Conservation (phyloP, 2,888 invertebrate genomes). For the Dolomedes plantarius region DNA sequence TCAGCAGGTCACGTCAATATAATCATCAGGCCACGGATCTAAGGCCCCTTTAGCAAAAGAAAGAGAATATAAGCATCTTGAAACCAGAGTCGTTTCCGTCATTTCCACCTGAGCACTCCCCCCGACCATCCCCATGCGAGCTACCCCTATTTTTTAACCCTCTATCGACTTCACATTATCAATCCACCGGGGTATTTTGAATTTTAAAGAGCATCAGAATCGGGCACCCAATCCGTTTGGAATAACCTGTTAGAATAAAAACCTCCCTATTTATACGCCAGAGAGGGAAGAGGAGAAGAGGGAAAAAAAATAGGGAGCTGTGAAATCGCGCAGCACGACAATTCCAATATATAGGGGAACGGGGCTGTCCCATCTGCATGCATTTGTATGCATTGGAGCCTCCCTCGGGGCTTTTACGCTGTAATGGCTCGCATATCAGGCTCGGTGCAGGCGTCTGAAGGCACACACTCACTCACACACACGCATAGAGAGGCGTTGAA, state of each 20-base stretch:
- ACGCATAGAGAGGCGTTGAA: constrained; percentile 1
- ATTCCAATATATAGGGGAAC: constrained; percentile 50
- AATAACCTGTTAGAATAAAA: constrained; percentile 26
- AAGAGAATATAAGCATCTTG: too few species aligned
- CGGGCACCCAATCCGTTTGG: not conserved
- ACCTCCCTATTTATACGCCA: not conserved
- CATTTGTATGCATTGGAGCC: constrained; percentile 69
- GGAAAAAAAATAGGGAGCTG: not conserved
- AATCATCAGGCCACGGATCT: too few species aligned
- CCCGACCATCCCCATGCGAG: too few species aligned
- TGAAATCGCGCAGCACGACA: constrained; percentile 50
- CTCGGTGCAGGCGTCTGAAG: not conserved
- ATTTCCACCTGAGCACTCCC: too few species aligned
- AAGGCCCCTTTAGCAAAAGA: too few species aligned
- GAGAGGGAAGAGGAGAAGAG: not conserved
- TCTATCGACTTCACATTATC: not conserved
- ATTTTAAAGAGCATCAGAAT: not conserved
- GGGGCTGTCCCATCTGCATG: constrained; percentile 61
- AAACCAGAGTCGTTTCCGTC: too few species aligned
- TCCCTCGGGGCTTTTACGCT: constrained; percentile 61
- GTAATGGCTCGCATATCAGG: constrained; percentile 63
- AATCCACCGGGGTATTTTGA: not conserved
- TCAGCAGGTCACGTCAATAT: too few species aligned
- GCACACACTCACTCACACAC: too few species aligned
- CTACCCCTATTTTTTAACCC: not conserved